Conservation (phyloP, 2,113 vertebrate species). For the Spermophilus dauricus region DNA sequence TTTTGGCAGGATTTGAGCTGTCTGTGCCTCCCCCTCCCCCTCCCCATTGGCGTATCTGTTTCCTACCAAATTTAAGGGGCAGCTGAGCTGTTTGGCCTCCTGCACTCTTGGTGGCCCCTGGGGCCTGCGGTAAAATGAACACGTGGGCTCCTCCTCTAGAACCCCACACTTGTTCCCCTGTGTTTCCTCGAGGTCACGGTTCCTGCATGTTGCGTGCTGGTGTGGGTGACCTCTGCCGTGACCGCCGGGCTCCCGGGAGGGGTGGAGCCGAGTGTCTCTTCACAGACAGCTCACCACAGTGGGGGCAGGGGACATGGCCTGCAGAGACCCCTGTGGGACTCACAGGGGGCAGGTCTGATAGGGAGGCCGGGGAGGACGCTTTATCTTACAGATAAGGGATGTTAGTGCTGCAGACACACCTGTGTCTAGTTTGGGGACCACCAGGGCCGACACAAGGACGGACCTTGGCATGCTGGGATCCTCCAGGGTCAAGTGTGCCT, state of each 20-base stretch:
- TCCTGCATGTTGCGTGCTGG: not conserved
- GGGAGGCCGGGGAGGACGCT: not conserved
- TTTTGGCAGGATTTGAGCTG: not conserved
- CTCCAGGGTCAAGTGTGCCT: not conserved
- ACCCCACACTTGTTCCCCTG: conserved; percentile 45
- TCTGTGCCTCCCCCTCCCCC: not conserved
- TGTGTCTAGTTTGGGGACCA: not conserved
- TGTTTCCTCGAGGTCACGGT: not conserved
- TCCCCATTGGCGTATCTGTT: not conserved
- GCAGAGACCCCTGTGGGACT: not conserved
- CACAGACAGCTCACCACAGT: not conserved
- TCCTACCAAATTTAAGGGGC: not conserved
- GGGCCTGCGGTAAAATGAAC: conserved; percentile 4
- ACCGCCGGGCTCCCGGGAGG: not conserved
- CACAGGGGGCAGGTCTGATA: not conserved
- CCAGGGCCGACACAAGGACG: not conserved
- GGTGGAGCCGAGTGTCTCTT: not conserved
- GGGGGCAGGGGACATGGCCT: not conserved
- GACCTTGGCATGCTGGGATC: not conserved
- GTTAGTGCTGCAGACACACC: not conserved
- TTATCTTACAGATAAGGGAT: not conserved
- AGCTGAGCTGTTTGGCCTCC: not conserved
- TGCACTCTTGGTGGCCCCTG: not conserved
- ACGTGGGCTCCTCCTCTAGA: not conserved
- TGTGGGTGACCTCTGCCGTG: not conserved